Evolutionary conservation across 2,888 invertebrate species (phyloP).

Genomic region (Pandemis heparana): DNA sequence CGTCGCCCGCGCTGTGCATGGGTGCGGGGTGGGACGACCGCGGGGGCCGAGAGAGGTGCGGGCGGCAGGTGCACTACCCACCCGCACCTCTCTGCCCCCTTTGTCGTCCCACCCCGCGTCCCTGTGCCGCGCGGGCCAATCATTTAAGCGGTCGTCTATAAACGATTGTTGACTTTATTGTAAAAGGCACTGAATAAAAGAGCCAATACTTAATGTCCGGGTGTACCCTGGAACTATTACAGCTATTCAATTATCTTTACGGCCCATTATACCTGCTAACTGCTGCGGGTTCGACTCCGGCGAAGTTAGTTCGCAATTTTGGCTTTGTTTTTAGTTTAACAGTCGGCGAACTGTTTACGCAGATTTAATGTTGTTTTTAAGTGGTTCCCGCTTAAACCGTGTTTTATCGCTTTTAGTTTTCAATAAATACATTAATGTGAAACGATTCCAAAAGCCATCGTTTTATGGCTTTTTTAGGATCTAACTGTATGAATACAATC

Average conservation of each 20-base stretch:
- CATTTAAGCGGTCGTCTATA: no score
- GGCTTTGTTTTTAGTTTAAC: constrained; percentile 34
- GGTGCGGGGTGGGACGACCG: no score
- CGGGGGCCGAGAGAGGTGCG: no score
- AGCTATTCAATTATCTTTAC: constrained; percentile 37
- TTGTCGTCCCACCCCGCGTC: no score
- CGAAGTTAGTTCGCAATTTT: constrained; percentile 23
- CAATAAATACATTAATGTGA: not conserved
- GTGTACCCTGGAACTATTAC: constrained; percentile 15
- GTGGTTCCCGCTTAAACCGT: constrained; percentile 3
- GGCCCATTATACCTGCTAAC: constrained; percentile 27
- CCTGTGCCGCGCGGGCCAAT: no score
- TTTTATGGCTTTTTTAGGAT: no score
- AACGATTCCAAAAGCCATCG: no score
- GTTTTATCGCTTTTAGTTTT: constrained; percentile 5
- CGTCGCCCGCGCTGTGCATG: no score
- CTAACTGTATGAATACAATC: no score
- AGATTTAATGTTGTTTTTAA: constrained; percentile 20
- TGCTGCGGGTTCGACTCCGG: constrained; percentile 7
- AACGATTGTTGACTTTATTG: not conserved
- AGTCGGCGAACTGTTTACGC: constrained; percentile 7
- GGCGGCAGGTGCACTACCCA: no score
- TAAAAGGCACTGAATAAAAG: not conserved
- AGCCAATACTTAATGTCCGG: not conserved
- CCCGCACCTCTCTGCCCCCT: no score